phyloP scores from a whole-genome alignment of 1,140 invertebrate genomes.

The Lasaia peninsularis region DNA sequence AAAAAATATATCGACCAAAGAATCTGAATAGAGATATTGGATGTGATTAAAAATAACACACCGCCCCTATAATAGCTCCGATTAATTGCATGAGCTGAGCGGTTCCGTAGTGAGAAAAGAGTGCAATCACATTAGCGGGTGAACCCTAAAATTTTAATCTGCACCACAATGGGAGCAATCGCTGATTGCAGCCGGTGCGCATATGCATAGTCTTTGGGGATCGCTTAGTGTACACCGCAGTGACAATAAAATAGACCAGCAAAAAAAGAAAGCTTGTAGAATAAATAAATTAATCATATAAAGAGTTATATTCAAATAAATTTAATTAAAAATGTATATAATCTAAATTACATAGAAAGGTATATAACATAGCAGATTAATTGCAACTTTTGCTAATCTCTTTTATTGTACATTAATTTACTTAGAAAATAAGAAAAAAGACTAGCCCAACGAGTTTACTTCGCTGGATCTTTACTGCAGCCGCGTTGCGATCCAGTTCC shows the following conservation, averaged over 20 bases:
- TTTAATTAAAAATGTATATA: too few species aligned
- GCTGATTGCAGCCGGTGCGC: conserved; percentile 68
- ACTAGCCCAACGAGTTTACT: too few species aligned
- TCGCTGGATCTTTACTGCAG: too few species aligned
- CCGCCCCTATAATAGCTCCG: conserved; percentile 49
- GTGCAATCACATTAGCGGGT: conserved; percentile 74
- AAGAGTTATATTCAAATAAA: not conserved
- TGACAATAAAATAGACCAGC: conserved; percentile 6
- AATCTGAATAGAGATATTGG: not conserved
- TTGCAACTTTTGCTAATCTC: too few species aligned
- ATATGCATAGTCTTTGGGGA: conserved; percentile 75
- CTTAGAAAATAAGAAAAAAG: too few species aligned
- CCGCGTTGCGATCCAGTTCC: too few species aligned
- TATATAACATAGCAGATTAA: too few species aligned
- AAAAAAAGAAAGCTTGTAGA: not conserved
- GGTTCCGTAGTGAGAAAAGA: conserved; percentile 58
- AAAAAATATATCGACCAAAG: not conserved
- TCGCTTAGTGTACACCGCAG: conserved; percentile 57
- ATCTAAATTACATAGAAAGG: too few species aligned
- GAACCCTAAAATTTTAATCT: conserved; percentile 77
- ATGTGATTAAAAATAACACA: conserved; percentile 67
- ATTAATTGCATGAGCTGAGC: conserved; percentile 50
- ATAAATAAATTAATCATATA: conserved; percentile 2
- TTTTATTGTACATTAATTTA: too few species aligned
- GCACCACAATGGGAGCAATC: conserved; percentile 69